Evolutionary conservation across 2,113 vertebrate genomes (phyloP), one percentile per base, ranked within the genome.

Genomic region (Thunnus maccoyii): DNA sequence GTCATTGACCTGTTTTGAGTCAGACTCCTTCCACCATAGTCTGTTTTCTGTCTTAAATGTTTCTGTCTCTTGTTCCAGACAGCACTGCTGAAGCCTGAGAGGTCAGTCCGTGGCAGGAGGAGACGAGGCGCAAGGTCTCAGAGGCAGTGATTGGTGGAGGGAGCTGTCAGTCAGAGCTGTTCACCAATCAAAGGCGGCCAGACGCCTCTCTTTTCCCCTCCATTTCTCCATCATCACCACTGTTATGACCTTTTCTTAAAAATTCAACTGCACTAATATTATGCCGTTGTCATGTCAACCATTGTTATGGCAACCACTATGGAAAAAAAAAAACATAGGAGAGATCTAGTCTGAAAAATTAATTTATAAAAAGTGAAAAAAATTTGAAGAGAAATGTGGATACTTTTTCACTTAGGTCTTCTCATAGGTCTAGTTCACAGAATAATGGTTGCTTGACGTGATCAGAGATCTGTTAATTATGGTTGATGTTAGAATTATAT

Each of bases 81-180:
- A 41, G 83, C 84, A 18, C 91, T 95, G 88, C 85, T 93, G 84
- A 95, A 94, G 86, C 92, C 93, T 3, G 92, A 93, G 64, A 89
- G 94, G 67, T 91, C 94, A 0, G 88, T 91, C 58, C 92, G 94
- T 17, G 94, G 95, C 78, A 93, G 94, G 83, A 93, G 95, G 89
- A 92, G 95, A 44, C 90, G 95, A 75, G 93, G 95, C 57, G 83
- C 94, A 78, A 90, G 95, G 88, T 95, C 93, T 76, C 93, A 93
- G 76, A 90, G 93, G 81, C 93, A 93, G 90, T 93, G 89, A 93
- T 77, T 77, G 82, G 86, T 88, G 77, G 77, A 79, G 44, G 64
- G 88, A 85, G 70, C 71, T 50, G 80, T 83, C 73, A 56, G 72
- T 88, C 89, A 32, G 65, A 84, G 70, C 78, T 66, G 55, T 83